Base-by-base conservation (phyloP, 2,888 invertebrate species). In the Aphidoletes aphidimyza region DNA sequence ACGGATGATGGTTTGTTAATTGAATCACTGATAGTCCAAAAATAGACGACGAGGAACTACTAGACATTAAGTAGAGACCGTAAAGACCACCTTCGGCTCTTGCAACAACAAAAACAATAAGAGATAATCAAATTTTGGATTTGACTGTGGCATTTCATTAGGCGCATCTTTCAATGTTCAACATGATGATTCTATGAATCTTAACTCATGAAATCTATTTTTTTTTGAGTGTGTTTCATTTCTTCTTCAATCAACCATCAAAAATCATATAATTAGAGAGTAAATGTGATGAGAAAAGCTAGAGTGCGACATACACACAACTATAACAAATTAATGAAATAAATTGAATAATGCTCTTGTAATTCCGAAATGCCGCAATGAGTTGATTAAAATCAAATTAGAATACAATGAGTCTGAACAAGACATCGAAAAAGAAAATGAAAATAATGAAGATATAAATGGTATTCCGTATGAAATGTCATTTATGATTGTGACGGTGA, bases 381-480 rank as follows among this genome's bases (percentile, higher is more conserved):
- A 81, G 37, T 36, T 81, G 81, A 81, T 81, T 81, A 81, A 81
- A 81, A 81, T 81, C 81, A 22, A 81, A 81, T 81, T 81, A 81
- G 81, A 81, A 81, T 81, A 37, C 37, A 37, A 22, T 81, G 19
- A 37, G n/a, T 81, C n/a, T 22, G n/a, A 37, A 11, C 1, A 34
- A 30, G 30, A 0, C 2, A 14, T 11, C 17, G n/a, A 69, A 26
- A n/a, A 11, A 6, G 11, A 26, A 54, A 54, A 69, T 81, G 81
- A 22, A 19, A 81, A 37, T 37, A 81, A 81, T 81, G 81, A 81
- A 81, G 81, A 36, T 81, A 81, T 81, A 81, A 81, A 22, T 81
- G 81, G 30, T 69, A 14, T 26, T 69, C 2, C 34, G 26, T 8
- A 22, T 54, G 0, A 14, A 22, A 54, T 22, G 54, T 54, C 54